Evolutionary conservation across 2,113 vertebrate genomes (phyloP), one percentile per base, ranked within the genome.

Genomic region (Myotis brandtii): DNA sequence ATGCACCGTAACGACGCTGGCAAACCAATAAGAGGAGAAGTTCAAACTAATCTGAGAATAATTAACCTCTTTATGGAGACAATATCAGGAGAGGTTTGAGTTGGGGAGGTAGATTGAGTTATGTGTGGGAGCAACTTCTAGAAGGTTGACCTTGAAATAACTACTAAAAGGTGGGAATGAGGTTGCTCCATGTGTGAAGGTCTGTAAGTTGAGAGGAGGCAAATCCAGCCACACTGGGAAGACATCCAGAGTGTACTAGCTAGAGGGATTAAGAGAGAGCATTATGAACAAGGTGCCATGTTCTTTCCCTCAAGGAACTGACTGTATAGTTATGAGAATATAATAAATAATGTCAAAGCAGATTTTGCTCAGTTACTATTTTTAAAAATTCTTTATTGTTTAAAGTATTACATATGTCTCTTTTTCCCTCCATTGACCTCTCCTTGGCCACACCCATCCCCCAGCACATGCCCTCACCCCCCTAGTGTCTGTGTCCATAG

Each of bases 101-200:
- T 4, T 2, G 17, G 23, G 73, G 21, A 30, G 9, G 30, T 1
- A 0, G 46, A 10, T 0, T 1, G 20, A 40, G 2, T 17, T 3
- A 37, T 4, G 2, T 12, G 3, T 30, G 34, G 77, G 23, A 12
- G 12, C 21, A 23, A 4, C 27, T 5, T 23, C 5, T 6, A 9
- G 30, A 37, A 3, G 16, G 72, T 2, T n/a, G 17, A 10, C 16
- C 25, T 23, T 6, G 54, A 77, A 13, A 2, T 9, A 66, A 50
- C 20, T 1, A 9, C 13, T 8, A 43, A 30, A 54, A 30, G 20
- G n/a, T 17, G 8, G 43, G 46, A 6, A 30, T 17, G 10, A 23
- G 3, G 43, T 2, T n/a, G 23, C n/a, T 11, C 37, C n/a, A 3
- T 0, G 20, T 21, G 12, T 20, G 32, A 37, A 52, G 46, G n/a